Evolutionary conservation across 2,113 vertebrate genomes (phyloP), one percentile per base, ranked within the genome.

Genomic region (Archilochus colubris): DNA sequence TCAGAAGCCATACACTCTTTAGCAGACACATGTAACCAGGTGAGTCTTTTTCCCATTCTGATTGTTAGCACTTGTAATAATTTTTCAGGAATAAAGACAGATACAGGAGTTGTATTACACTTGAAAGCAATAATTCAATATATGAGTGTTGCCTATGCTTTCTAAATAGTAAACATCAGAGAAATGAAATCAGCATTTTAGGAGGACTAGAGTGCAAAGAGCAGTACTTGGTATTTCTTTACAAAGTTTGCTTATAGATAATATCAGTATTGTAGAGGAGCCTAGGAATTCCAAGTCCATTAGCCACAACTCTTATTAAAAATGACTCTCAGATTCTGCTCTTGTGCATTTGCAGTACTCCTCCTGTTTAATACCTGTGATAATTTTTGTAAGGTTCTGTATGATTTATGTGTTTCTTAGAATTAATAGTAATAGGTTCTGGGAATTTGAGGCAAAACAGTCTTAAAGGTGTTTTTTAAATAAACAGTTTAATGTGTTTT

Each of bases 1-100:
- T 99, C 99, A 20, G 99, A 99, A 98, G 99, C 99, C 91, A 98
- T 99, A 96, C 99, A 99, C 96, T 99, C 99, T 82, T 97, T 99
- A 97, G 99, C 99, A 57, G 99, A 99, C 97, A 99, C 99, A 73
- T 99, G 99, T 95, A 99, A 99, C 96, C 99, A 99, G 98, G 98
- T 99, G 67, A 98, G 98, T 63, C 27, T 48, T 73, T 57, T 36
- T 78, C 85, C 30, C 2, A 15, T 88, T 88, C 48, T 75, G 16
- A 31, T 84, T 4, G 18, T 86, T 69, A 62, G 31, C 33, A 23
- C 31, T 77, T 85, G 5, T 38, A 70, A 38, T 72, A 86, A 75
- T 59, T 62, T 78, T 91, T 62, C 43, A 58, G 57, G 36, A 58
- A 57, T 79, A 43, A 78, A 88, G 38, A 12, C 21, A 55, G 18